These are phyloP conservation scores for Ptilonorhynchus violaceus DNA, from an alignment of 2,113 vertebrate genomes.

Conservation along the genomic window DNA sequence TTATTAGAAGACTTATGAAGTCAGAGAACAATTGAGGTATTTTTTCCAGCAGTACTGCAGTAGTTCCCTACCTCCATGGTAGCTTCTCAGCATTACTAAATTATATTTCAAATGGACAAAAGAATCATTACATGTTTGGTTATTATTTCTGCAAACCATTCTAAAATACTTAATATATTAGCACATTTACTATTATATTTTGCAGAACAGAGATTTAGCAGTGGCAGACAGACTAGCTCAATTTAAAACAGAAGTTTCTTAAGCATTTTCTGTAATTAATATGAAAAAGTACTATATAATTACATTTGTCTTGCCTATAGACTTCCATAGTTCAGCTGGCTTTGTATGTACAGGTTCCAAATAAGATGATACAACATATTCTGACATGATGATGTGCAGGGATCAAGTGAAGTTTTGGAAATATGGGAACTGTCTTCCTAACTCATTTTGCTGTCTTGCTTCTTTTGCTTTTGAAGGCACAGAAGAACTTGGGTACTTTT, in stretches of 20 bases:
- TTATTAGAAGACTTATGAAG: neutral
- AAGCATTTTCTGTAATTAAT: neutral
- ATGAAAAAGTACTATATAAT: neutral
- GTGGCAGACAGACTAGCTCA: neutral
- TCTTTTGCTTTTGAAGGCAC: neutral
- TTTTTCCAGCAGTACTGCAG: neutral
- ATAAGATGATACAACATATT: neutral
- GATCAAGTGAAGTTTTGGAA: neutral
- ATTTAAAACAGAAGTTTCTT: neutral
- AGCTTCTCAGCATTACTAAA: neutral
- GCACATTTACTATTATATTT: neutral
- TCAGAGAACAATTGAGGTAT: neutral
- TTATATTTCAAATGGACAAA: neutral
- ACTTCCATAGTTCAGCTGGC: neutral
- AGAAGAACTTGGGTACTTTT: neutral
- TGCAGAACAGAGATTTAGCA: neutral
- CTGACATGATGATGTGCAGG: neutral
- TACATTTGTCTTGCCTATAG: neutral
- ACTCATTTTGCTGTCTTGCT: neutral
- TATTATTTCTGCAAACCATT: neutral
- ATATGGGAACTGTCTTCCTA: neutral
- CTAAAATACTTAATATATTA: neutral
- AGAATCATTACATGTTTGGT: neutral
- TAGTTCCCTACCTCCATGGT: neutral
- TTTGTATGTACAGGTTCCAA: neutral